These are phyloP conservation scores for Diadema setosum DNA, from an alignment of 35 echinoderm and acorn worm genomes.

Conservation along the genomic window DNA sequence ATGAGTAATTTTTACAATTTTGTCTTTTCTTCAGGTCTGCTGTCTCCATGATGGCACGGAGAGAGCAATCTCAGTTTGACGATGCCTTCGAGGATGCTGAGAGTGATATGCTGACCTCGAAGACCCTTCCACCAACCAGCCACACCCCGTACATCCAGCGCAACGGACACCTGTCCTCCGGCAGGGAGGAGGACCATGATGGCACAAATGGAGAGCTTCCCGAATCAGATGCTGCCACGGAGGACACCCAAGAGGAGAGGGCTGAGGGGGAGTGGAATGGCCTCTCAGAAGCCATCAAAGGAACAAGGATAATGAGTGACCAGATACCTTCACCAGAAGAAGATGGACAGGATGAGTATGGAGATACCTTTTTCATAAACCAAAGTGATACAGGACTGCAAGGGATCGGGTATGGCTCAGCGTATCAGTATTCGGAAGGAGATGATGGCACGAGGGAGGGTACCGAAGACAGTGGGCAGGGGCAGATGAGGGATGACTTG, in stretches of 20 bases:
- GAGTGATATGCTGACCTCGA: conserved; percentile 68
- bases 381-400: neutral
- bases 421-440: conserved; percentile 26
- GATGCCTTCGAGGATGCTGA: conserved; percentile 88
- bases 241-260: conserved; percentile 34
- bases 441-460: conserved; percentile 6
- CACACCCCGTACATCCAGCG: neutral
- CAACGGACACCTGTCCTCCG: conserved; percentile 16
- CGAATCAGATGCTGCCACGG: conserved; percentile 72
- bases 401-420: neutral
- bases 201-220: conserved; percentile 79
- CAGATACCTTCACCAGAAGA: neutral
- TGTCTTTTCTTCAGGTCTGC: neutral
- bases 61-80: conserved; percentile 76
- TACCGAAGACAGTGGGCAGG: conserved; percentile 3
- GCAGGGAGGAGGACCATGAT: neutral
- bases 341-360: conserved; percentile 16
- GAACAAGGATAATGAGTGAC: conserved; percentile 13
- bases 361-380: conserved; percentile 1
- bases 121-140: neutral
- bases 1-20: neutral
- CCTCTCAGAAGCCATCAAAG: neutral
- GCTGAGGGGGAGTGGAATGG: conserved; percentile 19
- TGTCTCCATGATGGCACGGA: conserved; percentile 70
- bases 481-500: conserved; percentile 32